These are phyloP conservation scores for Rissa tridactyla DNA, from an alignment of 2,113 vertebrate species.

Conservation along the genomic window DNA sequence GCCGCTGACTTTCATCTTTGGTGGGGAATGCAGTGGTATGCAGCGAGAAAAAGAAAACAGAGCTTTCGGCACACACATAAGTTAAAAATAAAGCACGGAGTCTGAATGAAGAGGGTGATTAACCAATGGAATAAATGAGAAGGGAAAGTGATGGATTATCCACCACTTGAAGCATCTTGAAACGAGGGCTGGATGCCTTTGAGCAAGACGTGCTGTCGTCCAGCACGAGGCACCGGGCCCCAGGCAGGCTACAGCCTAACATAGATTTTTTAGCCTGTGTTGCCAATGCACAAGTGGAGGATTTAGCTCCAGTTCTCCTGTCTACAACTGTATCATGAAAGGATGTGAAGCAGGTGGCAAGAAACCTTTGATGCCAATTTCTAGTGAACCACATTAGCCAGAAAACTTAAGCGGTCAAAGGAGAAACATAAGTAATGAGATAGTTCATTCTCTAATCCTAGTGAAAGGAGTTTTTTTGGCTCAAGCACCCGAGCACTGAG, in stretches of 20 bases:
- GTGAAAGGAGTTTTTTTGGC: not conserved
- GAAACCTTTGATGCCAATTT: not conserved
- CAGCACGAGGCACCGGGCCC: not conserved
- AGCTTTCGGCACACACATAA: not conserved
- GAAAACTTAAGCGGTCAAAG: not conserved
- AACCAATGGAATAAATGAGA: not conserved
- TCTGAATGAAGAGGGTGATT: not conserved
- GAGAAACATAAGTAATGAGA: not conserved
- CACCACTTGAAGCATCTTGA: constrained; percentile 16
- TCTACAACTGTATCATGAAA: rapidly evolving
- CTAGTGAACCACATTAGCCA: not conserved
- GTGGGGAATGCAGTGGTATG: not conserved
- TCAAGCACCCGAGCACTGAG: not conserved
- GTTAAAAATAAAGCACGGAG: constrained; percentile 18
- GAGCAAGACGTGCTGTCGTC: not conserved
- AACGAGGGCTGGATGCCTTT: not conserved
- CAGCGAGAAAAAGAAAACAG: not conserved
- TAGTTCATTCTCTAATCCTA: not conserved
- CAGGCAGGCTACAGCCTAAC: not conserved
- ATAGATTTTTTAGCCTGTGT: rapidly evolving
- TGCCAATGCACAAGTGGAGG: not conserved
- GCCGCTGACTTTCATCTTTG: not conserved
- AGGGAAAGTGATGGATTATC: constrained; percentile 23
- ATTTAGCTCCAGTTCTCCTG: not conserved
- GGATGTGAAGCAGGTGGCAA: not conserved